A percentile compares a stretch with the other conserved stretches of the same genome.
Conservation (phyloP, 23 tunicate species). For the Diplosoma virens region DNA sequence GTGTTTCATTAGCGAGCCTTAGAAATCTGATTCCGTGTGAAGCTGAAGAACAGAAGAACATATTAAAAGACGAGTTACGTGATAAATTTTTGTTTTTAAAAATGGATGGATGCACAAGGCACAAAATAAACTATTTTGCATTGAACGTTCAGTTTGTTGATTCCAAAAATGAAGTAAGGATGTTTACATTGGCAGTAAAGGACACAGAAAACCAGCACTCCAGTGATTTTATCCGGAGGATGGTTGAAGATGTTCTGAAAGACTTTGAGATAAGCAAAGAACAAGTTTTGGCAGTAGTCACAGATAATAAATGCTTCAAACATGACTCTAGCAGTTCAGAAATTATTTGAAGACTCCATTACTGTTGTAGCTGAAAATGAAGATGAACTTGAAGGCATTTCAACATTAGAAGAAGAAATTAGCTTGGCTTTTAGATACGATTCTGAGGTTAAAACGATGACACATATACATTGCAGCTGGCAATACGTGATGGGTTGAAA, state of each 20-base stretch:
- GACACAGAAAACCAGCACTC: conserved; percentile 30
- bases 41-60: conserved; percentile 26
- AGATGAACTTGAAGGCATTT: background rate
- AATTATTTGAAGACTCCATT: too few relatives aligned
- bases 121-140: conserved; percentile 18
- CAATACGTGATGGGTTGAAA: conserved; percentile 43
- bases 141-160: too few relatives aligned
- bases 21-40: conserved; percentile 14
- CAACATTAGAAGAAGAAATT: background rate
- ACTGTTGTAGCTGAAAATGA: background rate
- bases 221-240: conserved; percentile 11
- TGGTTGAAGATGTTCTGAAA: conserved; percentile 15
- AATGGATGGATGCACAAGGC: too few relatives aligned
- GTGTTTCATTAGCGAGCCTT: conserved; percentile 2
- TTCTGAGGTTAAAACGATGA: background rate
- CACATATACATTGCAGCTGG: conserved; percentile 10
- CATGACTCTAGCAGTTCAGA: too few relatives aligned
- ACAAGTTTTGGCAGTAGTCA: too few relatives aligned
- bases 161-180: conserved; percentile 18
- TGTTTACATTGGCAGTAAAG: conserved; percentile 30
- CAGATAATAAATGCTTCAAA: too few relatives aligned
- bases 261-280: conserved; percentile 15
- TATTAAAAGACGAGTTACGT: too few relatives aligned
- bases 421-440: background rate
- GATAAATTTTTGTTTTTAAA: too few relatives aligned